Base-by-base conservation (phyloP, 2,113 vertebrate genomes). In the Myocastor coypus region DNA sequence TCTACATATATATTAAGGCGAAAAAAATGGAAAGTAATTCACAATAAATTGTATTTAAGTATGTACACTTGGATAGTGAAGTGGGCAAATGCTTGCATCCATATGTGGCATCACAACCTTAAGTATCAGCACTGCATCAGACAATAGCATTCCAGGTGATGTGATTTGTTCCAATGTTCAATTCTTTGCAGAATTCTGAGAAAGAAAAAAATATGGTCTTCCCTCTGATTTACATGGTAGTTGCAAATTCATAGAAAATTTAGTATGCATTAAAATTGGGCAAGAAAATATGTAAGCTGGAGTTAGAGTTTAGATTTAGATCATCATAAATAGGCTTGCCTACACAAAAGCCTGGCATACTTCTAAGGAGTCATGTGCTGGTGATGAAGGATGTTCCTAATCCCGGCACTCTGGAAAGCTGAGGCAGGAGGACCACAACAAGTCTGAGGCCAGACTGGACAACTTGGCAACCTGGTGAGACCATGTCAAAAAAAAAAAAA, bases 211-310 rank as follows among this genome's bases (percentile, higher is more conserved):
- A 92, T 78, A 73, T 40, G 78, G 57, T 87, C 69, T 83, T 78
- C 66, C 81, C 71, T 55, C 87, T 80, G 64, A 92, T 92, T 94
- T 88, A 82, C 82, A 88, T 40, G 32, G 59, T 89, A 96, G 82
- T 71, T 97, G 26, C 71, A 89, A 90, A 92, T 95, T 78, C 77
- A 83, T 34, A 64, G 42, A 82, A 94, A 94, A 71, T 95, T 63
- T 69, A 89, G 16, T 83, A 52, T 81, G 46, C 64, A 57, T 94
- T 91, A 95, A 93, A 94, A 95, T 24, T n/a, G 46, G 55, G 68
- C 63, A 83, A 63, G 52, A 92, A 83, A 87, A 92, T 93, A 87
- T 61, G 26, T 88, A 92, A 92, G 66, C 8, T 87, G 46, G 40
- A 95, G 61, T 78, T 90, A 7, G 40, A 64, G 87, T 85, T 93